Evolutionary conservation across 2,797 vertebrate species (phyloP).

Genomic region (Acanthiza pusilla): DNA sequence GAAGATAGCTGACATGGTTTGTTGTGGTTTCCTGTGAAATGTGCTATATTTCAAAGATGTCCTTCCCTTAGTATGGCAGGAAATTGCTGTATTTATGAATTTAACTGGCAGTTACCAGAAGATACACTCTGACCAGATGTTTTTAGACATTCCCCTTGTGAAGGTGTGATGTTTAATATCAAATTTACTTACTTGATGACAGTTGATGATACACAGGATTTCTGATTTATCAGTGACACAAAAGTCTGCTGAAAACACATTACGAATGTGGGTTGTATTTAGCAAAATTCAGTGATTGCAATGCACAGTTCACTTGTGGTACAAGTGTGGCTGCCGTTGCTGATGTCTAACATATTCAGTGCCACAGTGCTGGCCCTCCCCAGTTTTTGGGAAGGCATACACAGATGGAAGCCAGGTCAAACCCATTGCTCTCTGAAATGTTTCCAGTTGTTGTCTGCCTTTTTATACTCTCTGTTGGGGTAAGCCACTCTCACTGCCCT

Average conservation of each 20-base stretch:
- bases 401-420: background rate
- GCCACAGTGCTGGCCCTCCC: fast-evolving
- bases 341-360: background rate
- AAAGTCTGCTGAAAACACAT: background rate
- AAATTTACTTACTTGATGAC: background rate
- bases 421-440: background rate
- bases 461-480: fast-evolving
- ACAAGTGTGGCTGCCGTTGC: background rate
- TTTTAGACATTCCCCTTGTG: background rate
- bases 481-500: background rate
- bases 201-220: background rate
- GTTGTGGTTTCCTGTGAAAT: background rate
- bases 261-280: background rate
- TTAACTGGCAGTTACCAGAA: background rate
- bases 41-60: background rate
- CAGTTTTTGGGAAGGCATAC: background rate
- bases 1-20: background rate
- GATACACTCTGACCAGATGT: background rate
- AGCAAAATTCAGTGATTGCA: fast-evolving
- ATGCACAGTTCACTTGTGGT: background rate
- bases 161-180: background rate
- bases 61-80: background rate
- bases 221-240: background rate
- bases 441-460: background rate
- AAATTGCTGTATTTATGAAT: background rate